Percentiles rank a stretch among this genome's conserved stretches.
These are phyloP conservation scores for Pygoscelis adeliae DNA, from an alignment of 2,113 vertebrate genomes.

Conservation along the genomic window DNA sequence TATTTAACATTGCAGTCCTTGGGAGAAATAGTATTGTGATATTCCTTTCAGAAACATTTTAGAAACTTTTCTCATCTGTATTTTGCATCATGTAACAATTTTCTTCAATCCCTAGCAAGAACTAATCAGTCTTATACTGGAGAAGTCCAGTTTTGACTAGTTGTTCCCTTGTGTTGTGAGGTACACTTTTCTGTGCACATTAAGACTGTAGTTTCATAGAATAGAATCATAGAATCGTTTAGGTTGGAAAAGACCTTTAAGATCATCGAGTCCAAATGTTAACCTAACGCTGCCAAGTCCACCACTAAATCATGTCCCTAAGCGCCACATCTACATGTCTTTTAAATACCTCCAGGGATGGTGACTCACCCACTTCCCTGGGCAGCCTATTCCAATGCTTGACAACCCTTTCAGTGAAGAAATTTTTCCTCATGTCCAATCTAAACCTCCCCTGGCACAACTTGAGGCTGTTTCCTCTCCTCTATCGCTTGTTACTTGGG, in stretches of 20 bases:
- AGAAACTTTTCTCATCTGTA: background rate
- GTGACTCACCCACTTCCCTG: background rate
- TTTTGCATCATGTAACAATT: background rate
- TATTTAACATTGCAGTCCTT: background rate
- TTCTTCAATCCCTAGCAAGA: background rate
- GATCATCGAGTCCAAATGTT: background rate
- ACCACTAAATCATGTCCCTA: background rate
- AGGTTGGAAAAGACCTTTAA: background rate
- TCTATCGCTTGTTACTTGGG: background rate
- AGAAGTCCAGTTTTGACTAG: background rate
- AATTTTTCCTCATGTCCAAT: background rate
- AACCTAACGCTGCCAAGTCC: no score
- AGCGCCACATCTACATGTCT: rapidly evolving
- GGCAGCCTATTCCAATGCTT: background rate
- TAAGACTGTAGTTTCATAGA: background rate
- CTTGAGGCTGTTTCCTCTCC: background rate
- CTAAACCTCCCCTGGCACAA: background rate
- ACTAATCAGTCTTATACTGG: background rate
- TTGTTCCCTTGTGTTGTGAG: background rate
- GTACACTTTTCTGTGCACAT: background rate
- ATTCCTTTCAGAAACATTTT: background rate
- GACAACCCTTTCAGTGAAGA: background rate
- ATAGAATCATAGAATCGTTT: background rate
- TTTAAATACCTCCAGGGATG: background rate
- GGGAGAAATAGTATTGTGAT: background rate